Percentiles rank a stretch among this genome's conserved stretches.
Conservation (phyloP, 1,140 invertebrate genomes). For the Zaprionus tsacasi region DNA sequence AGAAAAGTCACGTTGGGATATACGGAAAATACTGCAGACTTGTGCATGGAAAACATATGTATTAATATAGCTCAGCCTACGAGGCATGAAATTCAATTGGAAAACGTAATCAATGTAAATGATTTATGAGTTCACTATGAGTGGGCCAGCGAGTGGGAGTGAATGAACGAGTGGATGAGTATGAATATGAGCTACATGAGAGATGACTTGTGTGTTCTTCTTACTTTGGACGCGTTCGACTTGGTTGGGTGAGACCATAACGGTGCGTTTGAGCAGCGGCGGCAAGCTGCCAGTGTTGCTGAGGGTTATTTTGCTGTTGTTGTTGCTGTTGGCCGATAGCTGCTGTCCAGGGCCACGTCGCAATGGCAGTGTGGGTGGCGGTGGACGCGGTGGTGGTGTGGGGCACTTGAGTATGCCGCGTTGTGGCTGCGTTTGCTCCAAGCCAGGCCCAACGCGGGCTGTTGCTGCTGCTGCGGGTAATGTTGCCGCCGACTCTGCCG, state of each 20-base stretch:
- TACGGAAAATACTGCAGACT: conserved; percentile 3
- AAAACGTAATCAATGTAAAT: conserved; percentile 53
- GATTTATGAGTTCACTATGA: conserved; percentile 46
- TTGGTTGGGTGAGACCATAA: conserved; percentile 50
- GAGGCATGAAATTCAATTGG: conserved; percentile 42
- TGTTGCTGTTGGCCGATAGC: conserved; percentile 33
- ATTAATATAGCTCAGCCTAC: conserved; percentile 20
- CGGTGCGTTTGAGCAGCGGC: conserved; percentile 55
- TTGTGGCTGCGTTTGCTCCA: conserved; percentile 32
- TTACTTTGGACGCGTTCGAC: conserved; percentile 76
- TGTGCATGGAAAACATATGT: conserved; percentile 2
- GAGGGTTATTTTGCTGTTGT: conserved; percentile 17
- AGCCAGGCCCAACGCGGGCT: conserved; percentile 51
- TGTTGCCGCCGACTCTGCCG: conserved; percentile 14
- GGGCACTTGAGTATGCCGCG: conserved; percentile 63
- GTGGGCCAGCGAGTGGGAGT: conserved; percentile 9
- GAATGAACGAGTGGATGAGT: conserved; percentile 10
- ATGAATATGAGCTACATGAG: conserved; percentile 3
- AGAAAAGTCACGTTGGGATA: conserved; percentile 35
- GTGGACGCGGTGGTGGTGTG: conserved; percentile 68
- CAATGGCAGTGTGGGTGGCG: conserved; percentile 56
- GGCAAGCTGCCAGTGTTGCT: conserved; percentile 20
- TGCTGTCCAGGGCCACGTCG: conserved; percentile 49
- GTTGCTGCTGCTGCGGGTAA: conserved; percentile 40
- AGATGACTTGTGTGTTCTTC: conserved; percentile 63